Conservation (phyloP, 2,797 vertebrate species). For the Aeoliscus strigatus region DNA sequence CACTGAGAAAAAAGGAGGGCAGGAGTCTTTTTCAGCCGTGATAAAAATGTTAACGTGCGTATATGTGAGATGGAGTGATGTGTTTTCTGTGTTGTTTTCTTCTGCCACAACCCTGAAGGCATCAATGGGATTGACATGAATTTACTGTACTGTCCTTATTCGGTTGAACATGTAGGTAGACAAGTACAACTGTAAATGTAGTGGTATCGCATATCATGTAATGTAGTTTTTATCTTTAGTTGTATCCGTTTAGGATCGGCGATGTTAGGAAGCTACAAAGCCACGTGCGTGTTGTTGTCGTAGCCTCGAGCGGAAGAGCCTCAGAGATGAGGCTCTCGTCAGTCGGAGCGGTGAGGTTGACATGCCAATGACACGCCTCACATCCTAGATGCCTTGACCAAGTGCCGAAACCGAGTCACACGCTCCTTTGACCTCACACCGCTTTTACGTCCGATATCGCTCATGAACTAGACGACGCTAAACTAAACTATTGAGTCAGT, state of each 20-base stretch:
- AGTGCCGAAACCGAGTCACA: slow-evolving; percentile 40
- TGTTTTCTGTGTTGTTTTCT: slow-evolving; percentile 32
- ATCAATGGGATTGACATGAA: background rate
- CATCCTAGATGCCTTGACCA: slow-evolving; percentile 46
- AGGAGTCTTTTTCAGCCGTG: slow-evolving; percentile 39
- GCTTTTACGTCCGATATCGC: slow-evolving; percentile 14
- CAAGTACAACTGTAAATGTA: too few relatives aligned
- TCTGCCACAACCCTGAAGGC: slow-evolving; percentile 5
- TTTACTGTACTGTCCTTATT: slow-evolving; percentile 11
- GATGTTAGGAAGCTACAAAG: slow-evolving; percentile 18
- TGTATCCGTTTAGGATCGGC: slow-evolving; percentile 16
- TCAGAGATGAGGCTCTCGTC: slow-evolving; percentile 27
- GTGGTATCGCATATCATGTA: too few relatives aligned
- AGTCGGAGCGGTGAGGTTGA: slow-evolving; percentile 37
- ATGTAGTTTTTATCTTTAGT: slow-evolving; percentile 21
- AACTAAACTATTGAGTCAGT: too few relatives aligned
- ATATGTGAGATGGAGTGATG: slow-evolving; percentile 46
- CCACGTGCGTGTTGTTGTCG: slow-evolving; percentile 34
- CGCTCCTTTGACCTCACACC: slow-evolving; percentile 10
- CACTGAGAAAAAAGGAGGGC: slow-evolving; percentile 33
- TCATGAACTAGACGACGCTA: background rate
- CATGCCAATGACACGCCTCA: slow-evolving; percentile 20
- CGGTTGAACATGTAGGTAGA: slow-evolving; percentile 3
- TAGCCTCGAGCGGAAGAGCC: slow-evolving; percentile 34
- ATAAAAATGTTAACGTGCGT: slow-evolving; percentile 49